Evolutionary conservation across 1,140 invertebrate genomes (phyloP), one percentile per base, ranked within the genome.

Genomic region (Philotrypesis tridentata): DNA sequence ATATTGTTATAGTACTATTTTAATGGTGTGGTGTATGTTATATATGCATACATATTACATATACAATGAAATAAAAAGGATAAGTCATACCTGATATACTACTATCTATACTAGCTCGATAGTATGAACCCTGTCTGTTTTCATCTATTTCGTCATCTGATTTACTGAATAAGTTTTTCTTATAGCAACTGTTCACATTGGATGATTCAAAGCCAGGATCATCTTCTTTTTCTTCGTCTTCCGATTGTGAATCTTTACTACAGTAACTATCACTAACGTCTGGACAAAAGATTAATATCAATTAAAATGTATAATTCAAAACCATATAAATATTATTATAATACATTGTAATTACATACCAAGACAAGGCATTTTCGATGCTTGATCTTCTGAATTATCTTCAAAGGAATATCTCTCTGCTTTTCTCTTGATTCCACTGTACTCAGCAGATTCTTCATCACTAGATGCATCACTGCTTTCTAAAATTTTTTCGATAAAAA

Each of bases 221-320:
- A 61, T 80, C 72, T 12, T 83, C 33, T 79, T 25, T 72, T n/a
- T 71, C 17, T 61, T 65, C 23, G 11, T 82, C 75, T 63, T 55
- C 48, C n/a, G 48, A 55, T 5, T 55, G 48, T 55, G 31, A 27
- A 43, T 74, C 75, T 23, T 68, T 73, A 60, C 43, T 78, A 37
- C 43, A 77, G 67, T 75, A 80, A 14, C 37, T 77, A n/a, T 67
- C 77, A 31, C 25, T 40, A 7, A 12, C 29, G 55, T 65, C 74
- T 80, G 31, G n/a, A 40, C 8, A 43, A 43, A 43, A 83, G 23
- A 14, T 33, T 14, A 21, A n/a, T 17, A 21, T 55, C 4, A 55
- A 55, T 6, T 17, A 17, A 55, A 21, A n/a, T 55, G 7, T 55
- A n/a, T 6, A 55, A 55, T 6, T n/a, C 7, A 55, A 55, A 14